Percentiles rank a stretch among this genome's conserved stretches.
These are phyloP conservation scores for Hemiprocne comata DNA, from an alignment of 2,113 vertebrate species.

Conservation along the genomic window DNA sequence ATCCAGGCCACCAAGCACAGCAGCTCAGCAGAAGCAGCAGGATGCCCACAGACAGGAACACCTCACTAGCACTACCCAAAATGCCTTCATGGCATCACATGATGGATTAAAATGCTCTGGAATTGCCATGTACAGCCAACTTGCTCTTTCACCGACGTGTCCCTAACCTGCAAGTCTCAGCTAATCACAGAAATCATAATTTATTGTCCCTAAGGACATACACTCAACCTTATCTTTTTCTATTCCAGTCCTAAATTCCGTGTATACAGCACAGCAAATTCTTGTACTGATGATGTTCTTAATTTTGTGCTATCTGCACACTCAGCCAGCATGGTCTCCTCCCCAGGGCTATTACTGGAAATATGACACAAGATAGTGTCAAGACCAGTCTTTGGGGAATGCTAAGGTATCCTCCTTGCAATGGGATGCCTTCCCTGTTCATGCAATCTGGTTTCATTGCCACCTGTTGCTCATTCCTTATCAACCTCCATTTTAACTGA, in stretches of 20 bases:
- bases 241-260: neutral
- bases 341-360: neutral
- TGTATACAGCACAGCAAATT: neutral
- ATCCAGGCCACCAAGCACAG: neutral
- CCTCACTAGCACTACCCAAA: neutral
- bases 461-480: neutral
- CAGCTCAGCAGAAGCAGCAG: neutral
- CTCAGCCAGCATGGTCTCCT: neutral
- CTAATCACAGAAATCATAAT: neutral
- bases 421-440: neutral
- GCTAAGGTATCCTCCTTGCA: neutral
- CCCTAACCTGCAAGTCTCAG: neutral
- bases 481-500: neutral
- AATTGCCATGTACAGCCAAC: neutral
- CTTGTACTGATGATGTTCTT: neutral
- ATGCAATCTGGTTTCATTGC: conserved; percentile 14
- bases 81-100: neutral
- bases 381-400: neutral
- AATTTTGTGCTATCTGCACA: neutral
- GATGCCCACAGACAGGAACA: neutral
- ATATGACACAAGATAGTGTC: neutral
- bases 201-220: neutral
- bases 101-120: neutral
- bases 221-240: neutral
- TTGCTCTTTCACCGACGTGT: accelerated